A percentile compares a stretch with the other conserved stretches of the same genome.
Conservation (phyloP, 2,888 invertebrate genomes). For the Xanthostigma xanthostigma region DNA sequence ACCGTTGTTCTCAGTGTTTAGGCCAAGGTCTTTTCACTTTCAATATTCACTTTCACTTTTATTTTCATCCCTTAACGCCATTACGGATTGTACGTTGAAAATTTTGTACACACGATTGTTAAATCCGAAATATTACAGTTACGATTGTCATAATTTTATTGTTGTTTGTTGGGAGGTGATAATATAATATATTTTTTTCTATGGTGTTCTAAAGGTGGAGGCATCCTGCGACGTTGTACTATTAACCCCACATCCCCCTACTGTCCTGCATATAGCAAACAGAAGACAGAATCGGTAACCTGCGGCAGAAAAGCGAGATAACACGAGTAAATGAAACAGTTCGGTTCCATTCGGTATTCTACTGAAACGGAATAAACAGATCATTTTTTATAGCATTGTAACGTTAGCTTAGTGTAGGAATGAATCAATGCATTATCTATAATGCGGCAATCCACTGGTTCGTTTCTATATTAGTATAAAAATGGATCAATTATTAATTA, state of each 20-base stretch:
- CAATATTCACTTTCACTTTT: conserved; percentile 5
- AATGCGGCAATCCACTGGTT: too few species aligned
- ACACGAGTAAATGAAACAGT: not conserved
- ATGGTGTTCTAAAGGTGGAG: not conserved
- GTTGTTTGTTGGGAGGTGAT: not conserved
- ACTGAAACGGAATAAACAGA: too few species aligned
- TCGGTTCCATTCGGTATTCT: not conserved
- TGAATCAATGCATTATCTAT: too few species aligned
- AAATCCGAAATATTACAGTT: not conserved
- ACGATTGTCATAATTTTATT: not conserved
- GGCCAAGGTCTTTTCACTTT: conserved; percentile 8
- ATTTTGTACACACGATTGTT: not conserved
- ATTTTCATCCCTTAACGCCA: not conserved
- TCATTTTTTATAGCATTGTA: too few species aligned
- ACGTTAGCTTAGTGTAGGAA: too few species aligned
- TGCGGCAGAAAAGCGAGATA: conserved; percentile 4
- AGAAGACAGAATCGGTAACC: conserved; percentile 3
- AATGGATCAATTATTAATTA: too few species aligned
- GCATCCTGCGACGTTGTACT: conserved; percentile 1
- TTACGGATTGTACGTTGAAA: not conserved
- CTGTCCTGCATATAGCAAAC: not conserved
- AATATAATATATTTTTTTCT: not conserved
- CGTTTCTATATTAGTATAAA: too few species aligned
- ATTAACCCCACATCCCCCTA: conserved; percentile 2
- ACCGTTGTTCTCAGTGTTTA: not conserved